These are phyloP conservation scores for Amiota communis DNA, from an alignment of 2,888 invertebrate species.

Conservation along the genomic window DNA sequence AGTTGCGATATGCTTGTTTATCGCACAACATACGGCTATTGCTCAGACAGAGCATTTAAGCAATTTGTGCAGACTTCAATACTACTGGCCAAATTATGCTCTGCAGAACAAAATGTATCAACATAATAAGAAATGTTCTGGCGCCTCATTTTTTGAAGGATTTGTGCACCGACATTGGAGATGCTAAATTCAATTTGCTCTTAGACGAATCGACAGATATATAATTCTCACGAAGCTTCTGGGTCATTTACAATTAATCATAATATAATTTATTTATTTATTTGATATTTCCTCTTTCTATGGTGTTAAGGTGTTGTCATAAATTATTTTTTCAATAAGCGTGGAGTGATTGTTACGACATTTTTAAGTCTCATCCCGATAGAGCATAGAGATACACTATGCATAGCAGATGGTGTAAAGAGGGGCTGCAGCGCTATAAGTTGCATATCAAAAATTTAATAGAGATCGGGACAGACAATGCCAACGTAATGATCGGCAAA, in stretches of 20 bases:
- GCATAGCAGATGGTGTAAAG: constrained; percentile 30
- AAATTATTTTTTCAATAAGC: no score
- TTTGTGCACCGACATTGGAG: no score
- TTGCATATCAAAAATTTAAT: constrained; percentile 35
- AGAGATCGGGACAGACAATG: constrained; percentile 40
- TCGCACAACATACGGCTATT: constrained; percentile 11
- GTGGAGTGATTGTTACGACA: constrained; percentile 34
- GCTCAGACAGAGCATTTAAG: background rate
- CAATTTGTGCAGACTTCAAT: background rate
- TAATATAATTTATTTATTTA: no score
- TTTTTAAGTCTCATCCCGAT: constrained; percentile 33
- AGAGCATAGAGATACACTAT: constrained; percentile 35
- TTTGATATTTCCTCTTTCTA: no score
- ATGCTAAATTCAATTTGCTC: constrained; percentile 37
- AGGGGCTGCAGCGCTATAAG: constrained; percentile 28
- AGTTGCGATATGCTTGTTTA: background rate
- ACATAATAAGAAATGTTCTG: constrained; percentile 39
- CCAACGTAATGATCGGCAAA: constrained; percentile 38
- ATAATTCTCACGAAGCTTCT: constrained; percentile 30
- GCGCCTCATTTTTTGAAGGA: constrained; percentile 34
- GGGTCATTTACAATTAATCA: no score
- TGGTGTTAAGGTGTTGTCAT: no score
- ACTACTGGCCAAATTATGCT: constrained; percentile 3
- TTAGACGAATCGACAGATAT: constrained; percentile 40
- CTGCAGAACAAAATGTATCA: constrained; percentile 36